Percentiles rank a stretch among this genome's conserved stretches.
Conservation (phyloP, 2,113 vertebrate species). For the Acanthochromis polyacanthus region DNA sequence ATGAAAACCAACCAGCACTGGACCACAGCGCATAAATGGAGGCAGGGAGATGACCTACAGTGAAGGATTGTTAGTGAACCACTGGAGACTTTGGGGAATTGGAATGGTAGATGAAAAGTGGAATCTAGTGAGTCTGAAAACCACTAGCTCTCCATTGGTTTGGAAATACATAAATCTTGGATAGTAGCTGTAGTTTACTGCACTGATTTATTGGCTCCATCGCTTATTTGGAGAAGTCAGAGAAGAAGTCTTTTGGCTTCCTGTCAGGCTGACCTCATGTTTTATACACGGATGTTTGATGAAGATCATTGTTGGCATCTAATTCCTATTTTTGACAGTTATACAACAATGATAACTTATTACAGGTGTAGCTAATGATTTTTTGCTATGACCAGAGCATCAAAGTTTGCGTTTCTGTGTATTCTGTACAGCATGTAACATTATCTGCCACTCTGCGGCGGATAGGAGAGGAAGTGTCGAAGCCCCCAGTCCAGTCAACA, state of each 20-base stretch:
- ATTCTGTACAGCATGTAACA: constrained; percentile 76
- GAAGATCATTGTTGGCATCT: constrained; percentile 31
- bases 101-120: neutral
- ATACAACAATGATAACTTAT: constrained; percentile 26
- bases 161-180: constrained; percentile 37
- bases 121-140: constrained; percentile 27
- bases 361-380: constrained; percentile 9
- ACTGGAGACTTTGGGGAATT: constrained; percentile 12
- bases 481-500: constrained; percentile 73
- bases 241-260: constrained; percentile 34
- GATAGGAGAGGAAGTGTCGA: constrained; percentile 89
- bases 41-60: constrained; percentile 21
- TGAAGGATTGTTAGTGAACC: constrained; percentile 5
- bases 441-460: constrained; percentile 88
- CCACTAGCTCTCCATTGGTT: constrained; percentile 12
- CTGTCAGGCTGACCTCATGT: constrained; percentile 36
- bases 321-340: constrained; percentile 41
- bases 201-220: constrained; percentile 53
- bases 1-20: constrained; percentile 16
- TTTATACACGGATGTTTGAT: constrained; percentile 36
- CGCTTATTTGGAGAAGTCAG: constrained; percentile 29
- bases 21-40: constrained; percentile 9
- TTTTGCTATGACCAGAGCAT: neutral
- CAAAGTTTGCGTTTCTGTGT: constrained; percentile 23
- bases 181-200: constrained; percentile 39